These are phyloP conservation scores for Macrochelys suwanniensis DNA, from an alignment of 2,797 vertebrate species.

Conservation along the genomic window DNA sequence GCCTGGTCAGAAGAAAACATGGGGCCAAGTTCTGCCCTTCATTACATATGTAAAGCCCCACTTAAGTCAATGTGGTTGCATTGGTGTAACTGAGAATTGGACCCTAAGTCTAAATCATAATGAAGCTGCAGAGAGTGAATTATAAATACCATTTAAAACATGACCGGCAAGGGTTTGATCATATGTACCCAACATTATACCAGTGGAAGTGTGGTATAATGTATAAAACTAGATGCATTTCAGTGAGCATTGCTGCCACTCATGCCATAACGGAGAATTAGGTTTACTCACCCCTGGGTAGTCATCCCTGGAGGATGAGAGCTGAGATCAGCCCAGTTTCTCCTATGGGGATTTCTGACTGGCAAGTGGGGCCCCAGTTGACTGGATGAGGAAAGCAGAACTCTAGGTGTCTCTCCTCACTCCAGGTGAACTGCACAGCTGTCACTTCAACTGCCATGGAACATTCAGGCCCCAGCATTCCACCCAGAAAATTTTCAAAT, in stretches of 20 bases:
- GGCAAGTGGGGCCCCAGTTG: neutral
- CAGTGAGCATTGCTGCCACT: neutral
- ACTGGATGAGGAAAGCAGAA: neutral
- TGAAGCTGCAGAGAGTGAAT: neutral
- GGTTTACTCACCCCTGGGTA: neutral
- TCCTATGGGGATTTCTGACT: neutral
- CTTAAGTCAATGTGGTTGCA: neutral
- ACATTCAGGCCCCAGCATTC: neutral
- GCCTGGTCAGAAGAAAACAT: neutral
- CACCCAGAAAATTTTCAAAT: neutral
- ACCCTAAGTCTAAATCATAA: neutral
- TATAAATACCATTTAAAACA: neutral
- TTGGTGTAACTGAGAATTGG: too few relatives aligned
- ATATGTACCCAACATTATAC: neutral
- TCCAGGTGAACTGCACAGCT: neutral
- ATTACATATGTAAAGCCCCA: too few relatives aligned
- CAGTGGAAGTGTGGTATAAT: neutral
- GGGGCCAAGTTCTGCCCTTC: rapidly evolving
- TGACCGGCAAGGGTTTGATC: neutral
- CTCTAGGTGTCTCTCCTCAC: neutral
- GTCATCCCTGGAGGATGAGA: too few relatives aligned
- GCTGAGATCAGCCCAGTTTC: neutral
- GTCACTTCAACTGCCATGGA: neutral
- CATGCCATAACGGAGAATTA: neutral
- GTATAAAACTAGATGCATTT: neutral